Percentiles rank a stretch among this genome's conserved stretches.
phyloP scores from a whole-genome alignment of 2,113 vertebrate species.

The Nibea albiflora region DNA sequence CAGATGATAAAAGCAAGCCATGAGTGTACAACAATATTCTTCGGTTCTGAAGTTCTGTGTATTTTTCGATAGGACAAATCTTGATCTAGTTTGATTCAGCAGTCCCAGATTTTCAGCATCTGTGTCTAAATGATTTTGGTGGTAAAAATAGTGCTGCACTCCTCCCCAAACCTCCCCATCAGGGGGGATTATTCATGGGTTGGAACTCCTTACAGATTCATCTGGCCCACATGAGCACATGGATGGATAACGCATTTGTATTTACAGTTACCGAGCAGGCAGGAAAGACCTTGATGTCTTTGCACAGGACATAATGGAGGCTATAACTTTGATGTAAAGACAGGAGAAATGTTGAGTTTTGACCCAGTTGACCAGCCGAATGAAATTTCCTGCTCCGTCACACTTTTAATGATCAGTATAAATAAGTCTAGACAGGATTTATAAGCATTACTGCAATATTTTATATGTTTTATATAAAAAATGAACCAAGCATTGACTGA shows the following conservation, averaged over 20 bases:
- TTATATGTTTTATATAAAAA: no score
- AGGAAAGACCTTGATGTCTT: background rate
- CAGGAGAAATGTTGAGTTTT: no score
- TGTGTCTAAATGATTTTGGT: conserved; percentile 19
- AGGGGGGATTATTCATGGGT: background rate
- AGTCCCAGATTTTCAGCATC: conserved; percentile 4
- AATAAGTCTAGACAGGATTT: background rate
- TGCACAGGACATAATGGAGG: background rate
- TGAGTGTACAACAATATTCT: background rate
- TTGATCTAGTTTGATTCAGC: background rate
- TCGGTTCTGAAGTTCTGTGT: background rate
- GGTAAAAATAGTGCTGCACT: conserved; percentile 2
- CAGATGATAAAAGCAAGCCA: background rate
- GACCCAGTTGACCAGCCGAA: no score
- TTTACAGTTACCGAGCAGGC: background rate
- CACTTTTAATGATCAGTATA: no score
- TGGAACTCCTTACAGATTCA: conserved; percentile 3
- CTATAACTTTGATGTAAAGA: no score
- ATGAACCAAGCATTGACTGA: no score
- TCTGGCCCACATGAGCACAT: conserved; percentile 1
- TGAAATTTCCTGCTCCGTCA: no score
- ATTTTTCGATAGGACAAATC: background rate
- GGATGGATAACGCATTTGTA: background rate
- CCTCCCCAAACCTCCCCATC: background rate
- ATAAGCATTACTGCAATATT: no score